Evolutionary conservation across 2,888 invertebrate genomes (phyloP).

Genomic region (Aspidiotus destructor): DNA sequence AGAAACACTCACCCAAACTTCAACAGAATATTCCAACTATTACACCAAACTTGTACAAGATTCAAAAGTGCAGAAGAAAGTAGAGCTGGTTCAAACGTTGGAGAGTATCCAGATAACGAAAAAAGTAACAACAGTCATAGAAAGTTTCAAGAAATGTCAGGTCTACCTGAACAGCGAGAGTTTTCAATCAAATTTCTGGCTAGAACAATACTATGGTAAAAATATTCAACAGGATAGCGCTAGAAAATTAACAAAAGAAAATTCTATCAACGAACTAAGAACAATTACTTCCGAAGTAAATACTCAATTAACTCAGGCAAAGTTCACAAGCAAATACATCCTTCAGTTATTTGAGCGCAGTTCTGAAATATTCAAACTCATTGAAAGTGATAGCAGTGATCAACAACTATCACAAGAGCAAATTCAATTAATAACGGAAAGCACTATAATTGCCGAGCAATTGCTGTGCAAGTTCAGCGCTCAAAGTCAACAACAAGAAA

Average conservation of each 20-base stretch:
- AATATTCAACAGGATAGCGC: too few relatives aligned
- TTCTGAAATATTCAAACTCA: background rate
- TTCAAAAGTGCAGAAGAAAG: background rate
- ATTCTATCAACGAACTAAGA: too few relatives aligned
- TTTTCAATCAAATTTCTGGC: background rate
- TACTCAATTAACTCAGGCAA: too few relatives aligned
- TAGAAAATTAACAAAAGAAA: too few relatives aligned
- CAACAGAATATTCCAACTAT: background rate
- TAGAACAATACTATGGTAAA: too few relatives aligned
- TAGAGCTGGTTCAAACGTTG: background rate
- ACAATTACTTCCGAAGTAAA: too few relatives aligned
- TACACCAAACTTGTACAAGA: background rate
- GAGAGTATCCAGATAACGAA: background rate
- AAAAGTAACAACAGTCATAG: background rate
- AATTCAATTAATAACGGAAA: background rate
- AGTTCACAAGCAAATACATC: too few relatives aligned
- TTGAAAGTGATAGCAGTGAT: background rate
- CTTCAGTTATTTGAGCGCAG: too few relatives aligned
- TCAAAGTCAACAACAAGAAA: background rate
- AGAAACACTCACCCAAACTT: background rate
- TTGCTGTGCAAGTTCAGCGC: background rate
- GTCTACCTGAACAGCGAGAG: background rate
- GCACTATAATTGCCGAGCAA: background rate
- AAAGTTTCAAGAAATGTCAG: background rate
- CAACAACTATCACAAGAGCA: background rate